A percentile compares a stretch with the other conserved stretches of the same genome.
Conservation (phyloP, 37 sponge, comb jelly and placozoan species). For the Beroe ovata region DNA sequence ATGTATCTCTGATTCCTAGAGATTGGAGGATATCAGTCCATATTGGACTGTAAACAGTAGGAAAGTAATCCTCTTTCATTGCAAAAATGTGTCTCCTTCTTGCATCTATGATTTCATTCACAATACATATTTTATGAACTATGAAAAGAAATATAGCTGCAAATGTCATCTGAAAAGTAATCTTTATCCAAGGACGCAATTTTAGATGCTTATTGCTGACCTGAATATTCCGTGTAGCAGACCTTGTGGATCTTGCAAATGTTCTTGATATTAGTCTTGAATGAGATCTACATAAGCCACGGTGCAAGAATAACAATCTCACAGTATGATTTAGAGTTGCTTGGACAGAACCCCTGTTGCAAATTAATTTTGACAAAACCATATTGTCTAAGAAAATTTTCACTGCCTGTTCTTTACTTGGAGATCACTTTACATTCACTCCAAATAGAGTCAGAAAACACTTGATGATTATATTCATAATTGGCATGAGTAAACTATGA, state of each 20-base stretch:
- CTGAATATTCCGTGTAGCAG: too few species aligned
- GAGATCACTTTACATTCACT: too few species aligned
- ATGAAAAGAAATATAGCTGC: neutral
- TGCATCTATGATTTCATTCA: neutral
- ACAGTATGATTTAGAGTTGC: neutral
- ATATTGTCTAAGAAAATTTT: too few species aligned
- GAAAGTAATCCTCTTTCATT: neutral
- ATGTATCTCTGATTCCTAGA: neutral
- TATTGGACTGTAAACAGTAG: neutral
- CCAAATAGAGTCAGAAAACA: too few species aligned
- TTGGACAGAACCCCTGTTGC: neutral
- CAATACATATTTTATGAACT: neutral
- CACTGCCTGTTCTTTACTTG: too few species aligned
- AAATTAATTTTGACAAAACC: neutral
- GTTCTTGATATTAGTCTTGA: neutral
- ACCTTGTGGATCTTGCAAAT: neutral
- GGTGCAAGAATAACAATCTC: neutral
- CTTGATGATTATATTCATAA: too few species aligned
- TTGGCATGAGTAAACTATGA: too few species aligned
- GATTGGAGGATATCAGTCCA: neutral
- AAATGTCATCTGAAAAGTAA: neutral
- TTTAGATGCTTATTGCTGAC: neutral
- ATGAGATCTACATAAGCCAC: neutral
- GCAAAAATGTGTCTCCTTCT: neutral
- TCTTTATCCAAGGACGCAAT: neutral